Base-by-base conservation (phyloP, 2,888 invertebrate genomes). In the Spilarctia lutea region DNA sequence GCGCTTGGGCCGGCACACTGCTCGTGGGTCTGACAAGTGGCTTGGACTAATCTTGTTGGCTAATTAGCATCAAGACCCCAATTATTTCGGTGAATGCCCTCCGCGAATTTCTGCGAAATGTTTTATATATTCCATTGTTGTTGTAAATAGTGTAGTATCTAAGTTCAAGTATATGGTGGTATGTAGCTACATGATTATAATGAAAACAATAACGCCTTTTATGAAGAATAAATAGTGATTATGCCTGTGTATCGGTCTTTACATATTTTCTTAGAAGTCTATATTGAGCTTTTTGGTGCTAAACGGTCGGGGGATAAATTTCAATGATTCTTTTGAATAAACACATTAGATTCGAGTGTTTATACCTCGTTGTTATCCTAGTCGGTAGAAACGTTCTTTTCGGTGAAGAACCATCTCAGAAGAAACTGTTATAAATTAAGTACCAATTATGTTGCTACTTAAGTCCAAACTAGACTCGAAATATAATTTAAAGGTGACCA, bases 51-150 rank as follows among this genome's bases (percentile, higher is more conserved):
- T 94, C 92, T 92, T 92, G 84, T 84, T 84, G 76, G 82, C 88
- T 94, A 92, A 94, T 94, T 94, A 93, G 86, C 91, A 92, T 91
- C 83, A 82, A 91, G 90, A 90, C 88, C 85, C 85, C 90, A 86
- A 88, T 86, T 86, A 88, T 79, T 91, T 91, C 94, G 95, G 95
- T 95, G 92, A 95, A 95, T 92, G 95, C 93, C 94, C 95, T 93
- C 94, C 79, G 75, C 80, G 76, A 84, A 84, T 85, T 82, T 82
- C 79, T 83, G 82, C 79, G 76, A 83, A 85, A 83, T 86, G 79
- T 85, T 85, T 86, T 70, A 81, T 81, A 81, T 74, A 74, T 79
- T 82, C 75, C 79, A 85, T 84, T 83, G 84, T 83, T 85, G 24
- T 80, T 77, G 76, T 71, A 83, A 71, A 75, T 75, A 35, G 66